A percentile compares a stretch with the other conserved stretches of the same genome.
phyloP scores from a whole-genome alignment of 1,140 invertebrate genomes.

The Coptotermes formosanus region DNA sequence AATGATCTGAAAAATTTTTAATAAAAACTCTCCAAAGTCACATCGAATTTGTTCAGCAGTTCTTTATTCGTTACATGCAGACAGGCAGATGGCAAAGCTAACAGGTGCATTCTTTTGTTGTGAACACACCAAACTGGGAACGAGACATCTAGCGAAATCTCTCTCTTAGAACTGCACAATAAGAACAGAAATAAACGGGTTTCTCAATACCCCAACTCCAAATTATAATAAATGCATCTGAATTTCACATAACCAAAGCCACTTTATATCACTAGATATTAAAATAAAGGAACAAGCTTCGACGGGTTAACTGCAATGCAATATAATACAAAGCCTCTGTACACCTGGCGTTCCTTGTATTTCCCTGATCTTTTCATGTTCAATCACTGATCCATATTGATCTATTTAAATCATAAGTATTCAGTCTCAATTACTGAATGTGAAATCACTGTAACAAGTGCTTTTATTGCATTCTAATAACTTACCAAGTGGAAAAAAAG shows the following conservation, averaged over 20 bases:
- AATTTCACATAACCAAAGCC: neutral
- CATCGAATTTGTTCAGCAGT: no score
- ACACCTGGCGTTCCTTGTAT: neutral
- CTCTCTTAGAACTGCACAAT: neutral
- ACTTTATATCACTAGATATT: neutral
- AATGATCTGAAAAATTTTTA: no score
- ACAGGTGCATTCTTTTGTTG: no score
- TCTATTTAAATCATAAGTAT: neutral
- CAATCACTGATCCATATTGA: neutral
- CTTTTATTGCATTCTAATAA: neutral
- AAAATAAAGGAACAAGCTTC: neutral
- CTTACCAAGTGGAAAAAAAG: neutral
- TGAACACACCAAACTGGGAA: no score
- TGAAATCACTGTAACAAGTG: constrained; percentile 11
- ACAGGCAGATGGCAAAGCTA: no score
- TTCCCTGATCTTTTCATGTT: neutral
- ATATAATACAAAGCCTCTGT: neutral
- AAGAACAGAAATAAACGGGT: neutral
- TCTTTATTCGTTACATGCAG: no score
- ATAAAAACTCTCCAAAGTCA: no score
- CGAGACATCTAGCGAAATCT: neutral
- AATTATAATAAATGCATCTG: neutral
- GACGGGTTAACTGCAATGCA: neutral
- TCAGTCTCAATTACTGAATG: neutral
- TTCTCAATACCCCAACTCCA: neutral